Evolutionary conservation across 2,888 invertebrate genomes (phyloP), one percentile per base, ranked within the genome.

Genomic region (Syrphus vitripennis): DNA sequence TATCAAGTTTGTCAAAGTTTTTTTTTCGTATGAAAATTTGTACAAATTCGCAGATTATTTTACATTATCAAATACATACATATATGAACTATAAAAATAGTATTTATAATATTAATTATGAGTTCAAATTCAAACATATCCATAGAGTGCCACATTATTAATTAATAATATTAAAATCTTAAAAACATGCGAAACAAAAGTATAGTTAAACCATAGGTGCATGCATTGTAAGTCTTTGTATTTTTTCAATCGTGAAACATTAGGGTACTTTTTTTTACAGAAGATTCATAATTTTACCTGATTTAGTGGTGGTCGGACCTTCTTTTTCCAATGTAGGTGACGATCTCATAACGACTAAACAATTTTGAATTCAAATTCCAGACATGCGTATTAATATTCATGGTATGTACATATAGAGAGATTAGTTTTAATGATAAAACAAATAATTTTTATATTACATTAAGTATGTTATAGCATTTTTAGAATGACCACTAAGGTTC

Each of bases 271-370:
- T 16, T 59, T 37, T 61, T 37, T 40, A 37, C 1, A 50, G 4
- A n/a, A 29, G 9, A n/a, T 50, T 61, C 24, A 14, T 72, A 29
- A 31, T 76, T 69, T 86, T 87, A 87, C 87, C 87, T 87, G 87
- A 83, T 72, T 83, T 83, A 53, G 78, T 83, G 53, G 83, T 42
- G 24, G 45, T 67, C n/a, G 70, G 83, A 75, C 75, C 75, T 75
- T 87, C 87, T 79, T 83, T 87, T 75, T 83, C 87, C 87, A 83
- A 74, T 21, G 75, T 71, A 71, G 87, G 83, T 19, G 87, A 83
- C 76, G 87, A 83, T 75, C 87, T 65, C 70, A 83, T 71, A 79
- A 83, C 67, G 61, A 87, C 87, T 87, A 78, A 16, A 48, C 29
- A 42, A 69, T 82, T 59, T 45, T 31, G 7, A 77, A 72, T 78